phyloP scores from a whole-genome alignment of 2,888 invertebrate species.

The Nasonia oneida region DNA sequence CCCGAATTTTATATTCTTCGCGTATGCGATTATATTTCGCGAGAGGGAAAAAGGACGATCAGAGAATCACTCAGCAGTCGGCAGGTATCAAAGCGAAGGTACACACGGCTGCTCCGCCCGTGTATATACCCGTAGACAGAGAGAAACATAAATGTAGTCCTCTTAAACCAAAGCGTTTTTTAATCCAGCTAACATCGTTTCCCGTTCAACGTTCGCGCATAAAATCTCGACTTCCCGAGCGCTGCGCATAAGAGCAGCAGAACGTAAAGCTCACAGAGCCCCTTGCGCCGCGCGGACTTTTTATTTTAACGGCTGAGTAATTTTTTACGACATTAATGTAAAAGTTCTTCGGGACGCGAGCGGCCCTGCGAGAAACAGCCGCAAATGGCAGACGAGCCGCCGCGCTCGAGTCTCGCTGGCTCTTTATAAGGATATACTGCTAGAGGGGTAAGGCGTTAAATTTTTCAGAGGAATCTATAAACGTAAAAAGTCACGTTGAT shows the following conservation, averaged over 20 bases:
- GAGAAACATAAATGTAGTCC: constrained; percentile 12
- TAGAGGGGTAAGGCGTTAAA: constrained; percentile 15
- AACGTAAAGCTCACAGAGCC: neutral
- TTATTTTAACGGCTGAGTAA: constrained; percentile 48
- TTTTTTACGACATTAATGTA: constrained; percentile 60
- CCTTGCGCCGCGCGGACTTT: neutral
- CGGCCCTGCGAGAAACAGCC: constrained; percentile 45
- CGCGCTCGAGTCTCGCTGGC: constrained; percentile 31
- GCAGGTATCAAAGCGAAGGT: neutral
- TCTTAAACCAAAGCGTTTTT: constrained; percentile 42
- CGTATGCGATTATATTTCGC: neutral
- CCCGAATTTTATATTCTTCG: neutral
- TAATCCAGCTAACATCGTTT: constrained; percentile 35
- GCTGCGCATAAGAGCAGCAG: neutral
- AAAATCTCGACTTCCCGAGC: constrained; percentile 34
- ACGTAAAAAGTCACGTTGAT: constrained; percentile 51
- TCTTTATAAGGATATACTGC: constrained; percentile 13
- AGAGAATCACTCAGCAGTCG: neutral
- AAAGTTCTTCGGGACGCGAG: constrained; percentile 48
- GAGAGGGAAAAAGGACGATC: neutral
- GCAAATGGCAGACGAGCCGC: constrained; percentile 47
- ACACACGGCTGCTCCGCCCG: neutral
- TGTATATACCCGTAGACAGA: neutral
- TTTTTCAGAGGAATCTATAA: constrained; percentile 57
- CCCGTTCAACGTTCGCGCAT: constrained; percentile 38